Evolutionary conservation across 1,140 invertebrate species (phyloP), one percentile per base, ranked within the genome.

Genomic region (Drosophila gunungcola): DNA sequence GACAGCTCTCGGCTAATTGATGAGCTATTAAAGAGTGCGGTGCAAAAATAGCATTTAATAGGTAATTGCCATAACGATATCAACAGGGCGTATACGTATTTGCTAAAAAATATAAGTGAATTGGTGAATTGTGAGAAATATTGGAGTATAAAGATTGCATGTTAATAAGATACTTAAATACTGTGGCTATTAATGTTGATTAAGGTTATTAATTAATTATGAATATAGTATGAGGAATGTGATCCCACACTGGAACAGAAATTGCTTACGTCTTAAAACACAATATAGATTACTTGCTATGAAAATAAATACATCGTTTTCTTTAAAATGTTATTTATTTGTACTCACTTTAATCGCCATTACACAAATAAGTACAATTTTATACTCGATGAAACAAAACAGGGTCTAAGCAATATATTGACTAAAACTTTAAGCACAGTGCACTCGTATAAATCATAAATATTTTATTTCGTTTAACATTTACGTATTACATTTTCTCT

Each of bases 1-100:
- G 45, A 64, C 79, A 64, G 39, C 27, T 52, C 1, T 42, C 11
- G 46, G 80, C 62, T 83, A 83, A 82, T 82, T 78, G 62, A 42
- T 43, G 56, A 51, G 41, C 43, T 78, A 54, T 55, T 73, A 68
- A 21, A 34, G 41, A 46, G 38, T 36, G 2, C 9, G 60, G 60
- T 56, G 60, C 46, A 67, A 38, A 73, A 54, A 43, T 52, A 52
- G 46, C 62, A 60, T 60, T 76, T 54, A 51, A 41, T 4, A 25
- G 38, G 9, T 39, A 64, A 53, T 13, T 57, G 61, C 38, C 12
- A 21, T 45, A 45, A 42, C 13, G 10, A 6, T 7, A 49, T 49
- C 45, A 43, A 63, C 69, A 43, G n/a, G 69, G 69, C 72, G 58
- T 56, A 74, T 75, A 43, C 70, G 45, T 73, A 62, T 65, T 67